These are phyloP conservation scores for Dryobotodes eremita DNA, from an alignment of 2,888 invertebrate species.

Conservation along the genomic window DNA sequence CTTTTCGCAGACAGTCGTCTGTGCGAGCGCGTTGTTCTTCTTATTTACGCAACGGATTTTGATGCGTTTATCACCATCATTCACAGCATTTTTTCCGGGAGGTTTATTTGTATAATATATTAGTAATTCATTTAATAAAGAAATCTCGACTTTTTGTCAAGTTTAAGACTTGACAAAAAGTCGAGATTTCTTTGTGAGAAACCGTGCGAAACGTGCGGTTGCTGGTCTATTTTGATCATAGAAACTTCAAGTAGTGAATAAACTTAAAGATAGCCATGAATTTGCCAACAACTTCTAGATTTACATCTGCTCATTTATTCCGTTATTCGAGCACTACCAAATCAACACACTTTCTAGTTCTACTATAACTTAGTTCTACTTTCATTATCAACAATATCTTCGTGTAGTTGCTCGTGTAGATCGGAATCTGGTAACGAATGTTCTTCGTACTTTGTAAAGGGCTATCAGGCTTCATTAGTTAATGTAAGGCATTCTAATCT, in stretches of 20 bases:
- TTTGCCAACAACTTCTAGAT: background rate
- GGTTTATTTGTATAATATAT: background rate
- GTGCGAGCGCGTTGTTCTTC: no score
- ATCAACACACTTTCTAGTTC: background rate
- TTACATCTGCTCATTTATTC: background rate
- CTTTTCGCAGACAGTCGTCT: no score
- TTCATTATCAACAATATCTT: constrained; percentile 46
- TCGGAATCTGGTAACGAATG: constrained; percentile 55
- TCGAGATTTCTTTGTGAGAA: no score
- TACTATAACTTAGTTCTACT: constrained; percentile 7
- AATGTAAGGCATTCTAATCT: constrained; percentile 55
- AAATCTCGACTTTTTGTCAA: background rate
- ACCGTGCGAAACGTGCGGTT: background rate
- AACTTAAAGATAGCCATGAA: background rate
- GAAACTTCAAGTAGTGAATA: background rate
- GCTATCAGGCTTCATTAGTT: constrained; percentile 64
- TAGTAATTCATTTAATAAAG: background rate
- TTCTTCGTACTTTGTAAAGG: constrained; percentile 39
- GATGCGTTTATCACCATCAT: background rate
- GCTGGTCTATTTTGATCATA: background rate
- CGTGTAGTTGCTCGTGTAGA: constrained; percentile 51
- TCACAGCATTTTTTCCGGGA: background rate
- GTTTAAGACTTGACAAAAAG: no score
- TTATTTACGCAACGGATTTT: background rate
- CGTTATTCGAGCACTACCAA: background rate